Conservation (phyloP, 2,888 invertebrate genomes). For the Drosophila tripunctata region DNA sequence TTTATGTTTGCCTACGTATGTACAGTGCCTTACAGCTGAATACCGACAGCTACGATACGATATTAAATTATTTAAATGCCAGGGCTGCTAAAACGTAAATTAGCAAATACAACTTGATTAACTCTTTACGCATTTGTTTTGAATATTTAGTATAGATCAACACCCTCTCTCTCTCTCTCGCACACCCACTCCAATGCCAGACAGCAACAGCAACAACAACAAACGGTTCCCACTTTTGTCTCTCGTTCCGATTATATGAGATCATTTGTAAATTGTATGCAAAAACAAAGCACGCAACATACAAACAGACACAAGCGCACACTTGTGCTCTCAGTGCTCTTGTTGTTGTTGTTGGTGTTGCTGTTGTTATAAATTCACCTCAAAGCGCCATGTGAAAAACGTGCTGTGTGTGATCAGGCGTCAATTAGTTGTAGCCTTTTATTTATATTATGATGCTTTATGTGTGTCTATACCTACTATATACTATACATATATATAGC, state of each 20-base stretch:
- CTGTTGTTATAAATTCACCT: conserved; percentile 29
- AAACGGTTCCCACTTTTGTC: conserved; percentile 60
- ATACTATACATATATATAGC: conserved; percentile 2
- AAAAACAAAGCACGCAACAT: conserved; percentile 57
- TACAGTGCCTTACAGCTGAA: neutral
- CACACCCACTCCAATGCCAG: conserved; percentile 66
- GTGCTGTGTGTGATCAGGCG: conserved; percentile 60
- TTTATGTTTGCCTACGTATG: conserved; percentile 62
- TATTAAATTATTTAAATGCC: neutral
- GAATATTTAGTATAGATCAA: conserved; percentile 31
- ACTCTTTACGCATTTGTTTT: neutral
- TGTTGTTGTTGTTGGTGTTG: conserved; percentile 19
- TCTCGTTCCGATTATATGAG: conserved; percentile 73
- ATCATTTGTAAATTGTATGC: conserved; percentile 69
- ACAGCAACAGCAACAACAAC: conserved; percentile 42
- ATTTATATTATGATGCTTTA: conserved; percentile 63
- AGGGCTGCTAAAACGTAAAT: too few relatives aligned
- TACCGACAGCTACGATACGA: neutral
- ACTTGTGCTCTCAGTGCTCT: conserved; percentile 19
- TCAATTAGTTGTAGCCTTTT: conserved; percentile 71
- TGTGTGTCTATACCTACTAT: conserved; percentile 23
- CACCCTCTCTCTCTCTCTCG: conserved; percentile 9
- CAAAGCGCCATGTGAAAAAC: conserved; percentile 59
- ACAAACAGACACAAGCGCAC: conserved; percentile 1
- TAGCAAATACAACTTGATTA: neutral